A percentile compares a stretch with the other conserved stretches of the same genome.
Conservation (phyloP, 2,888 invertebrate genomes). For the Seira ritae region DNA sequence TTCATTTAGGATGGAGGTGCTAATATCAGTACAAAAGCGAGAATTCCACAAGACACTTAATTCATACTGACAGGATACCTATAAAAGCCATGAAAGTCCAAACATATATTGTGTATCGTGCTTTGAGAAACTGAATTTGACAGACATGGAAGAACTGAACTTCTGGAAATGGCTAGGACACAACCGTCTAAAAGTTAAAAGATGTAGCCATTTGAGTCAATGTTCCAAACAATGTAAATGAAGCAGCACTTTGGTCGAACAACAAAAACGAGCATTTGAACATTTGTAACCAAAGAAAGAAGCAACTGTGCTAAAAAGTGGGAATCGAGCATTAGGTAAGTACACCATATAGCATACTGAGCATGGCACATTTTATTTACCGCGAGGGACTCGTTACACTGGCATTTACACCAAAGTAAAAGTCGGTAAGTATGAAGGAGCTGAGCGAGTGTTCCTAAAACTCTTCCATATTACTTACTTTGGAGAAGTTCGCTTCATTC, state of each 20-base stretch:
- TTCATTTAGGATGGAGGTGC: no score
- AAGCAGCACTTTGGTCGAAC: no score
- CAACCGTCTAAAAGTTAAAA: no score
- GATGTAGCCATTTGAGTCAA: not conserved
- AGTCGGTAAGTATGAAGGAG: slow-evolving; percentile 2
- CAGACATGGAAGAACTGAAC: no score
- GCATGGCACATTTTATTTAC: slow-evolving; percentile 32
- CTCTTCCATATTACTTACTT: not conserved
- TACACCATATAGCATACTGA: slow-evolving; percentile 1
- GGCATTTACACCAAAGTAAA: slow-evolving; percentile 26
- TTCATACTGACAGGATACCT: no score
- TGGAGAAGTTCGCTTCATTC: not conserved
- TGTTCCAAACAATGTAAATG: not conserved
- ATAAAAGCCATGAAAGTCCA: no score
- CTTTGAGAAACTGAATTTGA: no score
- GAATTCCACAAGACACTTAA: no score
- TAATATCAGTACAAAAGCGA: no score
- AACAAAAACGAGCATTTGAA: no score
- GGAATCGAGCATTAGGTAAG: slow-evolving; percentile 4
- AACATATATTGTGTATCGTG: no score
- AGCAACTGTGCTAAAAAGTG: not conserved
- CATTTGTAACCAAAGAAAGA: not conserved
- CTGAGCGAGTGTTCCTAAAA: not conserved
- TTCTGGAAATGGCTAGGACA: no score
- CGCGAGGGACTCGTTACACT: slow-evolving; percentile 36